Evolutionary conservation across 2,888 invertebrate genomes (phyloP).

Genomic region (Nasonia oneida): DNA sequence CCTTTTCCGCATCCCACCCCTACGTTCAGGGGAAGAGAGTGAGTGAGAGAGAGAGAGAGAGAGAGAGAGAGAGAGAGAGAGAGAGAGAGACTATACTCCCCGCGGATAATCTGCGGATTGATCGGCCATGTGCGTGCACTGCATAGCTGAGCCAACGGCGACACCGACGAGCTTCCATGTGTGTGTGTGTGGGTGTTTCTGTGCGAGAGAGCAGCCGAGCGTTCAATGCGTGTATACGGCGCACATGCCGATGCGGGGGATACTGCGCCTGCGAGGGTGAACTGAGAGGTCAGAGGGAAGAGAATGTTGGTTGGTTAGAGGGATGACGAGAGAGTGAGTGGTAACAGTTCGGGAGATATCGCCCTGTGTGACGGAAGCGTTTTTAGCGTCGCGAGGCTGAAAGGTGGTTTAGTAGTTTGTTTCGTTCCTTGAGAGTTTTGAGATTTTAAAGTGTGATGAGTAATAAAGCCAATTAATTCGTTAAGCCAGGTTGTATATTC

Average conservation of each 20-base stretch:
- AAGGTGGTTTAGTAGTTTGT: no score
- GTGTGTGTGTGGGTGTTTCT: neutral
- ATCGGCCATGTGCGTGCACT: constrained; percentile 37
- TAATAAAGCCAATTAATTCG: no score
- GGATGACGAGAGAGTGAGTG: no score
- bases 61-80: no score
- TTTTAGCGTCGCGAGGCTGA: no score
- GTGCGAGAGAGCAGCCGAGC: neutral
- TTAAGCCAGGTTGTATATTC: no score
- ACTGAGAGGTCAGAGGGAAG: neutral
- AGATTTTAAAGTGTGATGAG: no score
- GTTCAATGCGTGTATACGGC: neutral
- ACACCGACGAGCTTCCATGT: neutral
- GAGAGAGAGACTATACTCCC: neutral
- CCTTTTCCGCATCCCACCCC: neutral
- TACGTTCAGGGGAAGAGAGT: neutral
- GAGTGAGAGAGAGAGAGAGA: neutral
- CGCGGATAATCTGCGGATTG: constrained; percentile 23
- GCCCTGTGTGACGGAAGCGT: no score
- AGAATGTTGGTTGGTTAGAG: neutral
- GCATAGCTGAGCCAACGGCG: neutral
- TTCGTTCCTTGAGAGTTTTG: no score
- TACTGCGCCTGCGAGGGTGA: neutral
- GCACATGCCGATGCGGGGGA: neutral
- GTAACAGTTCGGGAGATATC: no score